These are phyloP conservation scores for Sminthurinus signatus DNA, from an alignment of 1,140 invertebrate genomes.

Conservation along the genomic window DNA sequence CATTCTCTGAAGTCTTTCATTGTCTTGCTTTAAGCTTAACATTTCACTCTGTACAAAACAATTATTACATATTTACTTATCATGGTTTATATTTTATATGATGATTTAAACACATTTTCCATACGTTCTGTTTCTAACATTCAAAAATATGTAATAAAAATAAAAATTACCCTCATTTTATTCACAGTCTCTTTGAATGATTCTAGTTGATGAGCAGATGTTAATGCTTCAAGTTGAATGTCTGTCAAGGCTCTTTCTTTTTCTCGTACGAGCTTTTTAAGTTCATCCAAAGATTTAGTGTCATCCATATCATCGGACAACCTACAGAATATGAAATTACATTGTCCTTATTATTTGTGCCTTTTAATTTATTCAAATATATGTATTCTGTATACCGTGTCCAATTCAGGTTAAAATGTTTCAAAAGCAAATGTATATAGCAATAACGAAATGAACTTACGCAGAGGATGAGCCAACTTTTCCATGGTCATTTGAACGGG, in stretches of 20 bases:
- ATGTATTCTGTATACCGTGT: too few relatives aligned
- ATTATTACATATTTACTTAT: background rate
- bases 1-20: constrained; percentile 83
- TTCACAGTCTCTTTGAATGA: constrained; percentile 92
- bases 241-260: constrained; percentile 95
- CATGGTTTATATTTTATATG: too few relatives aligned
- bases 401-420: too few relatives aligned
- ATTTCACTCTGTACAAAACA: constrained; percentile 74
- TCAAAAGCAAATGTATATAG: too few relatives aligned
- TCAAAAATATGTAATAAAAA: too few relatives aligned
- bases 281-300: constrained; percentile 61
- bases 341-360: too few relatives aligned
- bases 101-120: too few relatives aligned
- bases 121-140: background rate
- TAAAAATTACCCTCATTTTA: constrained; percentile 73
- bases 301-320: constrained; percentile 44
- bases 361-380: too few relatives aligned
- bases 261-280: constrained; percentile 86
- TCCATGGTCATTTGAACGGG: constrained; percentile 36
- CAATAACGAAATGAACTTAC: constrained; percentile 45
- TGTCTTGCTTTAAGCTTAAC: constrained; percentile 92
- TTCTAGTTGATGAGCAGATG: constrained; percentile 92
- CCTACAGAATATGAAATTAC: too few relatives aligned
- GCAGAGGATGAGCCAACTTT: constrained; percentile 50
- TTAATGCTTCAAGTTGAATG: constrained; percentile 88